phyloP scores from a whole-genome alignment of 2,888 invertebrate species.

The Scaptomyza polygonia region DNA sequence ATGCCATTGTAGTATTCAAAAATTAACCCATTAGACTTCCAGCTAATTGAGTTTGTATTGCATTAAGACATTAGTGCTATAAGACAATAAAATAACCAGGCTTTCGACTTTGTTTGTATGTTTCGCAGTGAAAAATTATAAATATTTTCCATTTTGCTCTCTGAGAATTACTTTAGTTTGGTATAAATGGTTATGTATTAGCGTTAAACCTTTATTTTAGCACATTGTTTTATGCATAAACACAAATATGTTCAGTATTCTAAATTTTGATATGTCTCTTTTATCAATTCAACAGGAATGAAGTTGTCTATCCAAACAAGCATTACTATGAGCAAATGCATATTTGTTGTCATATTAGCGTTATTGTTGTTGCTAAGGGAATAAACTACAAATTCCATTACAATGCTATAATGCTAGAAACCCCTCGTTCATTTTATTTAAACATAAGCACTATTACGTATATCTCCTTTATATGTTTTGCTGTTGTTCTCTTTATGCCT shows the following conservation, averaged over 20 bases:
- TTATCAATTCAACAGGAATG: neutral
- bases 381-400: conserved; percentile 37
- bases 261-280: neutral
- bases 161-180: too few species aligned
- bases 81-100: neutral
- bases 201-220: too few species aligned
- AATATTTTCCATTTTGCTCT: neutral
- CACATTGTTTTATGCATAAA: too few species aligned
- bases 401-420: conserved; percentile 27
- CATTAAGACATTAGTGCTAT: neutral
- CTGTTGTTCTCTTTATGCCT: conserved; percentile 53
- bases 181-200: too few species aligned
- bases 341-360: conserved; percentile 31
- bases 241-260: neutral
- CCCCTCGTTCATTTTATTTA: neutral
- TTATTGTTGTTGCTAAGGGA: conserved; percentile 2
- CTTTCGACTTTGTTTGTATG: neutral
- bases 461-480: conserved; percentile 8
- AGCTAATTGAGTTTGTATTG: conserved; percentile 6
- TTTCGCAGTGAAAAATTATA: neutral
- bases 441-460: conserved; percentile 18
- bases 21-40: neutral
- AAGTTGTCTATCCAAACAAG: neutral
- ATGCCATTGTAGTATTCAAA: neutral
- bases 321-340: conserved; percentile 20